A percentile compares a stretch with the other conserved stretches of the same genome.
These are phyloP conservation scores for Thripadectes ignobilis DNA, from an alignment of 2,797 vertebrate genomes.

Conservation along the genomic window DNA sequence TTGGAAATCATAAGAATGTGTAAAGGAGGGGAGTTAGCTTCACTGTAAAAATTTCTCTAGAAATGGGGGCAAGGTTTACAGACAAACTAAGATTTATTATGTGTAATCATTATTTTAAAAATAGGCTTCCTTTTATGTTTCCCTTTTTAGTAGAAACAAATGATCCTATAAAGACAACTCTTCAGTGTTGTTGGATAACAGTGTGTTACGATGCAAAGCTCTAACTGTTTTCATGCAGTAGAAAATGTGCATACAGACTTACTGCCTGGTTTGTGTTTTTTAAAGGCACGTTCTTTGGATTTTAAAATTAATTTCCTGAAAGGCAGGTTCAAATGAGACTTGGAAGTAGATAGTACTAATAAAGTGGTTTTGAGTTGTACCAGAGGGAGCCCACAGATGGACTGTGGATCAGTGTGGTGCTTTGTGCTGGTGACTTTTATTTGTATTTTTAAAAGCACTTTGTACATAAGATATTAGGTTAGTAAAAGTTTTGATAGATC, in stretches of 20 bases:
- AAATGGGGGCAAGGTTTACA: background rate
- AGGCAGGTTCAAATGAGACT: background rate
- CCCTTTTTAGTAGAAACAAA: background rate
- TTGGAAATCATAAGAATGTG: background rate
- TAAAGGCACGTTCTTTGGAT: background rate
- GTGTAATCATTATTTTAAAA: background rate
- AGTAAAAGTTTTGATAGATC: background rate
- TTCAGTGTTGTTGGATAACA: background rate
- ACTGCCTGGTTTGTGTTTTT: background rate
- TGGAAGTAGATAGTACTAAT: background rate
- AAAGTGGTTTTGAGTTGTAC: background rate
- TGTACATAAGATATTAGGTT: background rate
- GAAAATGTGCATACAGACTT: background rate
- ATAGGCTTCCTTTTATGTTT: background rate
- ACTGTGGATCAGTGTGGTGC: background rate
- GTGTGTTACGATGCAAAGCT: background rate
- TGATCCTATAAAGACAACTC: background rate
- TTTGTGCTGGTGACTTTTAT: background rate
- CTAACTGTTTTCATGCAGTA: background rate
- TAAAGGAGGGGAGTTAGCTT: background rate
- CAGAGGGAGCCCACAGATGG: background rate
- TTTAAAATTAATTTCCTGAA: constrained; percentile 29
- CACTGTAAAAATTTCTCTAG: background rate
- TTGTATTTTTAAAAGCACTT: background rate
- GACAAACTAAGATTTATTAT: background rate